Evolutionary conservation across 53 echinoderm and acorn worm species (phyloP), one percentile per base, ranked within the genome.

Genomic region (Holothuria leucospilota): DNA sequence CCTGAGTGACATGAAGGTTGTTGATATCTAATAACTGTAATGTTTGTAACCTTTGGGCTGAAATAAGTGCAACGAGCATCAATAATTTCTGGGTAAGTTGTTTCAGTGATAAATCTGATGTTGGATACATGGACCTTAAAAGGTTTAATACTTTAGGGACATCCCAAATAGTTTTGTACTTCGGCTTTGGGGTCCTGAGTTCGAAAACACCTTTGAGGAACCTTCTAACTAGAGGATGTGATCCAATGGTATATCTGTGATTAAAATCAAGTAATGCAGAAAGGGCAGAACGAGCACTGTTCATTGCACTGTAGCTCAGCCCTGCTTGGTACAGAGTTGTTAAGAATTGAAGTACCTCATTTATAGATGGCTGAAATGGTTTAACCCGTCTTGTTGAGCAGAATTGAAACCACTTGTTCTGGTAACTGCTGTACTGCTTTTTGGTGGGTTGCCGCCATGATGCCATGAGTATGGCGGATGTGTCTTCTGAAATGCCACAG

Each of bases 401-500:
- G 34, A 69, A 69, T 25, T 29, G 16, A 18, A 28, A 16, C 70
- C 70, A 69, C 29, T 29, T 7, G 26, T 6, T 69, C 18, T 69
- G 70, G 29, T 69, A 69, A 28, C 25, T 7, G 16, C 16, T 29
- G 4, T 69, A 69, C 29, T 69, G 70, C 10, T 5, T 69, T 30
- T 69, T 69, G 34, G 70, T n/a, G 30, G 70, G 29, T 25, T 24
- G 29, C 34, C 70, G 16, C 70, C 70, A 29, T 24, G 70, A 69
- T n/a, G n/a, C n/a, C n/a, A n/a, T n/a, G n/a, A n/a, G n/a, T n/a
- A n/a, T n/a, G n/a, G n/a, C n/a, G n/a, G n/a, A n/a, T n/a, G n/a
- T n/a, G n/a, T n/a, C n/a, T n/a, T n/a, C n/a, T n/a, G n/a, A n/a
- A n/a, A n/a, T n/a, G n/a, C n/a, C n/a, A n/a, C n/a, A n/a, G n/a